Percentiles rank a stretch among this genome's conserved stretches.
phyloP scores from a whole-genome alignment of 2,113 vertebrate genomes.

The Gorsachius goisagi region DNA sequence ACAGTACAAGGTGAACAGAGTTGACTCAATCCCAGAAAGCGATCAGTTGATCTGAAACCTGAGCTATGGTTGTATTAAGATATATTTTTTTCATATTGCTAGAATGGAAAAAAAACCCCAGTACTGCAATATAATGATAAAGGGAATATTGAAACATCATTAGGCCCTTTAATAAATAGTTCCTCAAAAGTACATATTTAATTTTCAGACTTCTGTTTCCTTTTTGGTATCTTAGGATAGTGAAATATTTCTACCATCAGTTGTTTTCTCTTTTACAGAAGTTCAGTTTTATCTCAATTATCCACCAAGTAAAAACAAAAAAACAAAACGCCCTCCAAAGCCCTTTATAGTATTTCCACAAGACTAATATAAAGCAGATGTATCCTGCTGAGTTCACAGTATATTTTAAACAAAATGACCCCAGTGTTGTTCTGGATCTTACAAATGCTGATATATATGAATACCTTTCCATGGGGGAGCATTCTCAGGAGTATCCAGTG shows the following conservation, averaged over 20 bases:
- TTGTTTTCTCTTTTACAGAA: background rate
- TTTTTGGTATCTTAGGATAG: background rate
- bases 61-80: background rate
- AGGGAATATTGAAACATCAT: background rate
- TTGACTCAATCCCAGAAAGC: background rate
- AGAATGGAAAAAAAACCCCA: background rate
- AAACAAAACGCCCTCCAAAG: background rate
- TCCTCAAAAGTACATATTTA: conserved; percentile 12
- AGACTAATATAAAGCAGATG: conserved; percentile 39
- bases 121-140: background rate
- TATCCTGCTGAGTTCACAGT: conserved; percentile 59
- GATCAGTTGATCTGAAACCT: background rate
- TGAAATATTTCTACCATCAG: background rate
- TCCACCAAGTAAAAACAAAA: background rate
- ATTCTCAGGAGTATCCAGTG: background rate
- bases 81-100: background rate
- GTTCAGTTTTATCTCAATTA: conserved; percentile 54
- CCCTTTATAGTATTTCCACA: conserved; percentile 33
- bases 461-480: conserved; percentile 11
- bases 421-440: conserved; percentile 15
- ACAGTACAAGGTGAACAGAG: conserved; percentile 30
- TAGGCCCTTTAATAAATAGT: conserved; percentile 23
- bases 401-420: conserved; percentile 58
- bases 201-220: conserved; percentile 28
- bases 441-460: conserved; percentile 40